Evolutionary conservation across 2,888 invertebrate genomes (phyloP).

Genomic region (Sinodicranocentrus sp.): DNA sequence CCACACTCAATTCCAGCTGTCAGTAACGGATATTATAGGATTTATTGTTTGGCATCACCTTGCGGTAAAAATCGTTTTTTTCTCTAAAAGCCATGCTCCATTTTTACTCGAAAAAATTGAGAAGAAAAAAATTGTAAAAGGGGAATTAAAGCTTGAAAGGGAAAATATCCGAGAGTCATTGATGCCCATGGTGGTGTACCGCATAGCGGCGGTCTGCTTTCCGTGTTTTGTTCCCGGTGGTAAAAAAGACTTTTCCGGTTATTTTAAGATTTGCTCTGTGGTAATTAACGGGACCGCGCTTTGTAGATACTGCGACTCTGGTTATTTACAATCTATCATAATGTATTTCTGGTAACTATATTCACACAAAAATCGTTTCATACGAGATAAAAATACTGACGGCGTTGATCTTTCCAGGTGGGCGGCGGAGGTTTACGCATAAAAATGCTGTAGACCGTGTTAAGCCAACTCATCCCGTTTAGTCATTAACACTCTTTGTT

Average conservation of each 20-base stretch:
- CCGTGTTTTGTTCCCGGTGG: conserved; percentile 30
- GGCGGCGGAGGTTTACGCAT: conserved; percentile 29
- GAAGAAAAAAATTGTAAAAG: conserved; percentile 28
- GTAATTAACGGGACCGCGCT: conserved; percentile 61
- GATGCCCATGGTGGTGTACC: conserved; percentile 59
- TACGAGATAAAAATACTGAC: background rate
- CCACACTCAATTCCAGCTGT: conserved; percentile 55
- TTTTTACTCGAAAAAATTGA: conserved; percentile 18
- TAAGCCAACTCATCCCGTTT: no score
- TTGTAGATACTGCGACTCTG: conserved; percentile 14
- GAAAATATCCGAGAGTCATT: conserved; percentile 8
- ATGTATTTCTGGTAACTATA: no score
- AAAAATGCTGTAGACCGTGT: background rate
- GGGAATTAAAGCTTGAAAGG: conserved; percentile 28
- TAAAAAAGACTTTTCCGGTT: conserved; percentile 63
- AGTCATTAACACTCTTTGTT: no score
- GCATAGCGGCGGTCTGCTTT: conserved; percentile 39
- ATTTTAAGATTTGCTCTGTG: conserved; percentile 60
- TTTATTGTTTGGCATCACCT: conserved; percentile 57
- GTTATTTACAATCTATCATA: conserved; percentile 30
- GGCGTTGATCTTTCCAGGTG: conserved; percentile 44
- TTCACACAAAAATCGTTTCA: background rate
- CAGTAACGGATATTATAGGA: conserved; percentile 67
- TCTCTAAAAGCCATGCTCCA: no score
- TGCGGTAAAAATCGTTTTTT: conserved; percentile 57